Percentiles rank a stretch among this genome's conserved stretches.
Evolutionary conservation across 2,113 vertebrate species (phyloP).

Genomic region (Rhynchomys soricoides): DNA sequence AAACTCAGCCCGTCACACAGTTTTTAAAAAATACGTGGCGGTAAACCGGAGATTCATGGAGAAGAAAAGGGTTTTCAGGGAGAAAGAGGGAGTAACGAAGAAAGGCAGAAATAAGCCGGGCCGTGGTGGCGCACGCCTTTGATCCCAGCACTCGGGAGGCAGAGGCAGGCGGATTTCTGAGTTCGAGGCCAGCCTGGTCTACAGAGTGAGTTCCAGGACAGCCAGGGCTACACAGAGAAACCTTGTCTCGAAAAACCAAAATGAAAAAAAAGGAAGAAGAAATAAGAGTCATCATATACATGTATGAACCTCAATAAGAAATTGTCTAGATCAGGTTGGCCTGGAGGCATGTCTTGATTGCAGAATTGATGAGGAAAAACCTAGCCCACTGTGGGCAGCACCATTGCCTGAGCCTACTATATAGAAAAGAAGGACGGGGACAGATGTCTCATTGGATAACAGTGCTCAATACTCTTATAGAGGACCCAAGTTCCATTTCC

Average conservation of each 20-base stretch:
- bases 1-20: background rate
- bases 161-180: too few species aligned
- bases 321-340: background rate
- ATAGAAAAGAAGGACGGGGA: background rate
- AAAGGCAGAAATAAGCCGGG: background rate
- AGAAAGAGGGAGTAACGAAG: background rate
- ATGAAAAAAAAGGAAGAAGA: too few species aligned
- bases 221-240: too few species aligned
- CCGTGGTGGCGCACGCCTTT: too few species aligned
- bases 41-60: background rate
- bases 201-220: too few species aligned
- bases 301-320: background rate
- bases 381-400: background rate
- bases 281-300: background rate
- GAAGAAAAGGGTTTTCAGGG: background rate
- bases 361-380: background rate
- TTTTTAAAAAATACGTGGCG: background rate
- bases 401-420: background rate
- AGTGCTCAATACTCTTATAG: background rate
- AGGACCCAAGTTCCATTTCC: background rate
- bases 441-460: background rate
- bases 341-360: background rate
- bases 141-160: too few species aligned
- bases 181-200: too few species aligned
- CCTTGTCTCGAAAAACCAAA: too few species aligned